These are phyloP conservation scores for Nemotelus pantherinus DNA, from an alignment of 2,888 invertebrate species.

Conservation along the genomic window DNA sequence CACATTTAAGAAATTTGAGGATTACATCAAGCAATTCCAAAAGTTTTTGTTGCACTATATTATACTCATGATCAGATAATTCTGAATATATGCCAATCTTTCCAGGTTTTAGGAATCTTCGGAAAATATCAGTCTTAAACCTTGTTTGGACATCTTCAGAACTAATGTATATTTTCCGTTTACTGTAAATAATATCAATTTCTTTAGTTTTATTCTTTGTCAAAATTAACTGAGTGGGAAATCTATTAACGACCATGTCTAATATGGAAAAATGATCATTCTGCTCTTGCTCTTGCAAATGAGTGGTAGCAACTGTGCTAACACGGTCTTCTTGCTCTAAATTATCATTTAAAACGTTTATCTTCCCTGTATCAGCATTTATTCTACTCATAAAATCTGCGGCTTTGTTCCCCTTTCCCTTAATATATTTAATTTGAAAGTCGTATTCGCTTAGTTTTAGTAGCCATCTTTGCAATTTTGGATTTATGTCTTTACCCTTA, in stretches of 20 bases:
- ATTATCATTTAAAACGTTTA: neutral
- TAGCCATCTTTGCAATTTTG: neutral
- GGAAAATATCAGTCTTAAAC: slow-evolving; percentile 25
- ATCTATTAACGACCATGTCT: slow-evolving; percentile 50
- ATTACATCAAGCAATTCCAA: neutral
- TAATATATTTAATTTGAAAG: no score
- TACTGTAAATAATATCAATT: slow-evolving; percentile 39
- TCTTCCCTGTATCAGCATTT: neutral
- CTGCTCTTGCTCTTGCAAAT: slow-evolving; percentile 50
- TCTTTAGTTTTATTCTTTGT: slow-evolving; percentile 46
- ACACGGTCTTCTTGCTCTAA: neutral
- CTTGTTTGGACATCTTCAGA: slow-evolving; percentile 27
- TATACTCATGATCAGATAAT: slow-evolving; percentile 41
- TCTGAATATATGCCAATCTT: slow-evolving; percentile 43
- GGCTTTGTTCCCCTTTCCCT: neutral
- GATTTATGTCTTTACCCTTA: neutral
- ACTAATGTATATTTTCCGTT: slow-evolving; percentile 42
- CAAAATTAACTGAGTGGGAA: slow-evolving; percentile 48
- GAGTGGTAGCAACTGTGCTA: slow-evolving; percentile 15
- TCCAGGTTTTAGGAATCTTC: slow-evolving; percentile 18
- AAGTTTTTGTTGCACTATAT: slow-evolving; percentile 24
- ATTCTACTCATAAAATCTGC: slow-evolving; percentile 5
- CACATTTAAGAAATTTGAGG: slow-evolving; percentile 47
- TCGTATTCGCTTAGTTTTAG: neutral
- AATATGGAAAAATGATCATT: slow-evolving; percentile 49